These are phyloP conservation scores for Xylocopa sonorina DNA, from an alignment of 1,140 invertebrate species.

Conservation along the genomic window DNA sequence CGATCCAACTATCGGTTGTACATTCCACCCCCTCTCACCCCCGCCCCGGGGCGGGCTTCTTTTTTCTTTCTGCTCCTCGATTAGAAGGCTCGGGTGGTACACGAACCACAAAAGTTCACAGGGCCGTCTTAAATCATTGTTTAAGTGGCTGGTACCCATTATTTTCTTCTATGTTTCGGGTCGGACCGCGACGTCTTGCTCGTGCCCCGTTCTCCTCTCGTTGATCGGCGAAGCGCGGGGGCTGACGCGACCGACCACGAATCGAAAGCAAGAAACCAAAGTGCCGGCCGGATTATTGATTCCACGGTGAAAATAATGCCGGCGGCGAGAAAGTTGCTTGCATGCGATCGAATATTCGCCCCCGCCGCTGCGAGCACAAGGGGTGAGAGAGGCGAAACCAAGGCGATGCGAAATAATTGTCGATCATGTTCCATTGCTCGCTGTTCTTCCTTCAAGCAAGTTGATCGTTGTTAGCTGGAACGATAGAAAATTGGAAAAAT, in stretches of 20 bases:
- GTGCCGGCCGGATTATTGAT: constrained; percentile 40
- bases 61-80: constrained; percentile 33
- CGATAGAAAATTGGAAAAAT: too few species aligned
- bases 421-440: too few species aligned
- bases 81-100: constrained; percentile 24
- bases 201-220: constrained; percentile 24
- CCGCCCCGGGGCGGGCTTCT: neutral
- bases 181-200: constrained; percentile 49
- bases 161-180: constrained; percentile 48
- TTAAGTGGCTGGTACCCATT: constrained; percentile 64
- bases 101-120: constrained; percentile 44
- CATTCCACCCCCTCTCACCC: constrained; percentile 19
- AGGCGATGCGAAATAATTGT: neutral
- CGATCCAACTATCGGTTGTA: constrained; percentile 61
- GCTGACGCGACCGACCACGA: constrained; percentile 39
- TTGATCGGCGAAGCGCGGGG: neutral
- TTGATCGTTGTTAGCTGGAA: too few species aligned
- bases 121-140: constrained; percentile 62
- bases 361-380: neutral
- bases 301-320: constrained; percentile 45
- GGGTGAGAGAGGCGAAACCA: neutral
- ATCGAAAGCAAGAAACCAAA: constrained; percentile 44
- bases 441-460: too few species aligned
- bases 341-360: constrained; percentile 36
- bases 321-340: constrained; percentile 34